Conservation (phyloP, 2,888 invertebrate species). For the Rotaria sp. region DNA sequence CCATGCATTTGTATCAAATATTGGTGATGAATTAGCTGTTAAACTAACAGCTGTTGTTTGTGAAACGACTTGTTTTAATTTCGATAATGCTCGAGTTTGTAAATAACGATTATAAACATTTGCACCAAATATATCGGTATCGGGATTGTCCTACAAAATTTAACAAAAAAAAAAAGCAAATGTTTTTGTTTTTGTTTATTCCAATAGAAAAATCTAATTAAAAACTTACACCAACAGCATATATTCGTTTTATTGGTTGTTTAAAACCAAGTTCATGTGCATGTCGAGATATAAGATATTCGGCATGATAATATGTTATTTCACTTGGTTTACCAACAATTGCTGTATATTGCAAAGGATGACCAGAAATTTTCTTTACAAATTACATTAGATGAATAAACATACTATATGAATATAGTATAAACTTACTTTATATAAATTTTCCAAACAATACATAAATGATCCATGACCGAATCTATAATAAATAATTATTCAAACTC, state of each 20-base stretch:
- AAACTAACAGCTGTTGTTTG: background rate
- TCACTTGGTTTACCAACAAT: slow-evolving; percentile 65
- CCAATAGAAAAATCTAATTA: background rate
- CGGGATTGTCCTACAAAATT: slow-evolving; percentile 60
- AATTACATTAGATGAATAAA: background rate
- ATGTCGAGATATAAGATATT: slow-evolving; percentile 60
- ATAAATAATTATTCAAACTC: too few species aligned
- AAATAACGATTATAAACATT: slow-evolving; percentile 64
- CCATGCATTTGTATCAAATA: background rate
- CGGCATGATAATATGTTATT: slow-evolving; percentile 64
- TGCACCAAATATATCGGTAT: slow-evolving; percentile 65
- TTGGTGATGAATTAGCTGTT: background rate
- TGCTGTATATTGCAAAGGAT: slow-evolving; percentile 62
- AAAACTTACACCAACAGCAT: slow-evolving; percentile 59
- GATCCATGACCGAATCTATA: slow-evolving; percentile 63
- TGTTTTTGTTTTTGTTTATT: too few species aligned
- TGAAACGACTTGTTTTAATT: background rate
- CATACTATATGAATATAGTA: too few species aligned
- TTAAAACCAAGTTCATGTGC: slow-evolving; percentile 59
- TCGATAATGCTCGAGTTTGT: slow-evolving; percentile 45
- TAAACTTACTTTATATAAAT: slow-evolving; percentile 58
- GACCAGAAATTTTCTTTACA: slow-evolving; percentile 60
- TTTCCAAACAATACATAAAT: slow-evolving; percentile 63
- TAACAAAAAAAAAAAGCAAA: slow-evolving; percentile 49
- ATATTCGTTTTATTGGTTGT: slow-evolving; percentile 59